Evolutionary conservation across 2,797 vertebrate genomes (phyloP).

Genomic region (Enteromius mattozi): DNA sequence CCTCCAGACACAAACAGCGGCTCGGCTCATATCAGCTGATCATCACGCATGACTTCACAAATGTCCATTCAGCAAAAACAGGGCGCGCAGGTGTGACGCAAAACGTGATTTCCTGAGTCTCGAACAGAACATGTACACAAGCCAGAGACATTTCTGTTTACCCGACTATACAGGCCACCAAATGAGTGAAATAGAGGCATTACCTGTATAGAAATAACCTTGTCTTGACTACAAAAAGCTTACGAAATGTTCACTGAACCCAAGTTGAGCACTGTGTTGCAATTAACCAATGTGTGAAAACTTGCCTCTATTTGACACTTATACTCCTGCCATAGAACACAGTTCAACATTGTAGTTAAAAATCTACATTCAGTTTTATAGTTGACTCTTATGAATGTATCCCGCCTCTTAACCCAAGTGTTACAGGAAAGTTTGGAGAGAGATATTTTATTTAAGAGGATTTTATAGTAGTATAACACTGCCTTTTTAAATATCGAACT

Average conservation of each 20-base stretch:
- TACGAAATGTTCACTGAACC: not conserved
- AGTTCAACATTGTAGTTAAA: not conserved
- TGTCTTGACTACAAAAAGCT: not conserved
- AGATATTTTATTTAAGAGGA: not conserved
- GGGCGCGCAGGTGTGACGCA: not conserved
- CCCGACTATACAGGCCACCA: not conserved
- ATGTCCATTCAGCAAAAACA: conserved; percentile 6
- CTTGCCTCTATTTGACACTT: not conserved
- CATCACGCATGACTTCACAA: not conserved
- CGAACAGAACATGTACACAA: not conserved
- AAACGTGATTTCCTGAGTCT: not conserved
- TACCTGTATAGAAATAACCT: too few relatives aligned
- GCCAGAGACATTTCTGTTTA: not conserved
- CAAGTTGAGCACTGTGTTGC: not conserved
- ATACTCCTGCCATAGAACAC: not conserved
- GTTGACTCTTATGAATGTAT: not conserved
- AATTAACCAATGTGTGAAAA: not conserved
- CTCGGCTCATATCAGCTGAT: conserved; percentile 12
- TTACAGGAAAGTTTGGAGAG: not conserved
- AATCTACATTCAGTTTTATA: too few relatives aligned
- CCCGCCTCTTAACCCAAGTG: not conserved
- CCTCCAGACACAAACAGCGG: not conserved
- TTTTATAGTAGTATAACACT: not conserved
- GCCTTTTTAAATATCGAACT: not conserved
- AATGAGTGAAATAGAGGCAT: too few relatives aligned